phyloP scores from a whole-genome alignment of 2,797 vertebrate species.

The Mormyrus hasselquistii region DNA sequence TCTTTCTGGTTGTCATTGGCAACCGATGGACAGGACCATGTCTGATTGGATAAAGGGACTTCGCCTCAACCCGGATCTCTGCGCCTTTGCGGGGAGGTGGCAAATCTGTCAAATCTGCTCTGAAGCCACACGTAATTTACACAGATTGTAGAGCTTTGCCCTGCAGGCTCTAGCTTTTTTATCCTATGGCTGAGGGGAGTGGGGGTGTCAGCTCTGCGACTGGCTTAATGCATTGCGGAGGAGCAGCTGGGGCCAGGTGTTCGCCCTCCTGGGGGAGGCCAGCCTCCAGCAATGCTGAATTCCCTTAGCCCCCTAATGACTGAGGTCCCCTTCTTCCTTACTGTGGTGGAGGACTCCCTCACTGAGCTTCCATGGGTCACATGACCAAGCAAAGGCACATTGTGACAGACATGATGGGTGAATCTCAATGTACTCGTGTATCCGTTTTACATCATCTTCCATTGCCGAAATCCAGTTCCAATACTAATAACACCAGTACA shows the following conservation, averaged over 20 bases:
- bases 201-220: background rate
- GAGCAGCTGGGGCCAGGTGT: background rate
- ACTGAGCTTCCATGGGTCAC: background rate
- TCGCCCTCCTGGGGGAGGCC: background rate
- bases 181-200: background rate
- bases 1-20: conserved; percentile 18
- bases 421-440: background rate
- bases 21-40: conserved; percentile 7
- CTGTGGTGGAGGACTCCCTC: background rate
- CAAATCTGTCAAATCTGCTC: background rate
- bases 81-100: background rate
- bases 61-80: background rate
- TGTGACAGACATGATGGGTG: background rate
- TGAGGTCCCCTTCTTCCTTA: background rate
- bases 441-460: background rate
- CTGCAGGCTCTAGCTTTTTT: background rate
- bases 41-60: conserved; percentile 5
- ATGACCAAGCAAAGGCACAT: background rate
- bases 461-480: background rate
- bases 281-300: background rate
- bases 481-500: background rate
- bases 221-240: background rate
- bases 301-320: background rate
- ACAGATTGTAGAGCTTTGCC: background rate
- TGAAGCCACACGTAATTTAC: background rate